A percentile compares a stretch with the other conserved stretches of the same genome.
Evolutionary conservation across 1,140 invertebrate genomes (phyloP).

Genomic region (Lepidotrigona ventralis): DNA sequence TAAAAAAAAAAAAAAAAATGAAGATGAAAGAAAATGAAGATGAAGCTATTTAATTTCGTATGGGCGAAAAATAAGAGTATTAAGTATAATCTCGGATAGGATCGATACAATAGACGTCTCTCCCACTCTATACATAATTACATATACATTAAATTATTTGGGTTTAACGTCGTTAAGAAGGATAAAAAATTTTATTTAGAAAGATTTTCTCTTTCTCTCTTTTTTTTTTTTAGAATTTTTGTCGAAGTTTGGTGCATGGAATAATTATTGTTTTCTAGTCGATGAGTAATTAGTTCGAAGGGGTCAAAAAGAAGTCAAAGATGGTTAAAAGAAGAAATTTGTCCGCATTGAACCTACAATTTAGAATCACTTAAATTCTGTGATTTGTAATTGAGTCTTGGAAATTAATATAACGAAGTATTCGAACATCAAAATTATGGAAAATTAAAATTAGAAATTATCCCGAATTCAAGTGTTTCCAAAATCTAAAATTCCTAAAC

Average conservation of each 20-base stretch:
- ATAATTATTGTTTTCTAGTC: constrained; percentile 9
- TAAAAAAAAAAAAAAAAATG: not conserved
- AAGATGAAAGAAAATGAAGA: constrained; percentile 14
- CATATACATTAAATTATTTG: not conserved
- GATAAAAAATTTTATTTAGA: not conserved
- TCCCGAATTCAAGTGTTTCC: too few relatives aligned
- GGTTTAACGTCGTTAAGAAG: not conserved
- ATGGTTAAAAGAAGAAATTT: not conserved
- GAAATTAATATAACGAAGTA: not conserved
- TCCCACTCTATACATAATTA: not conserved
- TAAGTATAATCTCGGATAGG: constrained; percentile 32
- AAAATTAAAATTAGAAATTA: not conserved
- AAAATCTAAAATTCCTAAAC: not conserved
- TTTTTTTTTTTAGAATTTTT: not conserved
- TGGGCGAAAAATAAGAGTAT: constrained; percentile 23
- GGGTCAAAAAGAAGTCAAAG: too few relatives aligned
- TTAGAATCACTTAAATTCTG: not conserved
- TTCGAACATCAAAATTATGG: not conserved
- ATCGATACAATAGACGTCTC: constrained; percentile 26
- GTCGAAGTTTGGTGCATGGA: not conserved
- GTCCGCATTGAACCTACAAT: not conserved
- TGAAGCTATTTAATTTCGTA: constrained; percentile 53
- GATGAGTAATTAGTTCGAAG: constrained; percentile 4
- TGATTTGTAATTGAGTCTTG: too few relatives aligned
- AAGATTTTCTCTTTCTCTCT: not conserved